phyloP scores from a whole-genome alignment of 2,888 invertebrate species.

The Spilosoma lubricipeda region DNA sequence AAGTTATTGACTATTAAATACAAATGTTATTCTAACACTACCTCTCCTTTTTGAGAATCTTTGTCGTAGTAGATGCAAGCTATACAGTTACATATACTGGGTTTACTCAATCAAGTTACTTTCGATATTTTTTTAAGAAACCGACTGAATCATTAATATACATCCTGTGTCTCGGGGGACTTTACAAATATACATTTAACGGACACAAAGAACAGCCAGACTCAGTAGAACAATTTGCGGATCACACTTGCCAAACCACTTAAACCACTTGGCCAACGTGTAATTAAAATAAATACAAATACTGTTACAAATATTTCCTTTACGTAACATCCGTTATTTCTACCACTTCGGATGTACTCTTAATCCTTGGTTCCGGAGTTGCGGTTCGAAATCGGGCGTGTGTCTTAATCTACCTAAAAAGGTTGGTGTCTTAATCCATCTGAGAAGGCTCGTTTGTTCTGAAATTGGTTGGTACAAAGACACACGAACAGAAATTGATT shows the following conservation, averaged over 20 bases:
- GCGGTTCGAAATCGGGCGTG: conserved; percentile 5
- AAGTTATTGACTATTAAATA: no score
- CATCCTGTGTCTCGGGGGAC: no score
- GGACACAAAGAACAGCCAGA: no score
- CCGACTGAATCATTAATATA: no score
- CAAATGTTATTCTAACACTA: no score
- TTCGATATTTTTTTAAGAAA: no score
- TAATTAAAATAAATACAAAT: conserved; percentile 24
- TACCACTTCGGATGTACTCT: conserved; percentile 22
- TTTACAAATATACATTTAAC: no score
- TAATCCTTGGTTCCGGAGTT: conserved; percentile 27
- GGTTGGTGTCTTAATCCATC: not conserved
- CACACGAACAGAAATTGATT: not conserved
- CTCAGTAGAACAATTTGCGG: no score
- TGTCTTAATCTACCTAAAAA: not conserved
- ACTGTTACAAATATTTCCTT: conserved; percentile 33
- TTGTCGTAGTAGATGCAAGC: not conserved
- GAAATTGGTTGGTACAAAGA: conserved; percentile 7
- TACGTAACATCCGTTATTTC: conserved; percentile 24
- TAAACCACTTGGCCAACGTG: no score
- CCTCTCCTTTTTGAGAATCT: not conserved
- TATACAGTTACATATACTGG: not conserved
- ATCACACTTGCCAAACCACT: no score
- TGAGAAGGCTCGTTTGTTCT: not conserved
- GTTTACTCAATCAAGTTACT: no score